Conservation (phyloP, 2,113 vertebrate genomes). For the Orcinus orca region DNA sequence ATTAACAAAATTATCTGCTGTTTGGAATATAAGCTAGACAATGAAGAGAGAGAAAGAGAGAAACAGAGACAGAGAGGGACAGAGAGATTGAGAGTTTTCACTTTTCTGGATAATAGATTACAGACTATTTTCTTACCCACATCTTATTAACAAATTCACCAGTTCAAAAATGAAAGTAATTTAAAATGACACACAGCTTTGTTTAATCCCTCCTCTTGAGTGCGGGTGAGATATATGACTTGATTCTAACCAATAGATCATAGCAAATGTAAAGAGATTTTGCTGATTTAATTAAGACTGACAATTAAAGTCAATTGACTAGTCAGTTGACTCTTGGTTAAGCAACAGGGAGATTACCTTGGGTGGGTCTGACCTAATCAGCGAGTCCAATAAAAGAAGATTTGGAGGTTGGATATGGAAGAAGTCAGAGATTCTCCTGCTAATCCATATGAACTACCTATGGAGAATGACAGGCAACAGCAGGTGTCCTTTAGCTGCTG, state of each 20-base stretch:
- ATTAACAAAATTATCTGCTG: not conserved
- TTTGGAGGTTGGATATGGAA: not conserved
- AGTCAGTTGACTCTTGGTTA: not conserved
- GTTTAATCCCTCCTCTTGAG: not conserved
- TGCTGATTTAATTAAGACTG: not conserved
- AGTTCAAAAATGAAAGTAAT: not conserved
- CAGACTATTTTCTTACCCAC: not conserved
- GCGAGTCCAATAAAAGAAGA: not conserved
- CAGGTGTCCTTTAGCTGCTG: not conserved
- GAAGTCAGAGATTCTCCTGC: not conserved
- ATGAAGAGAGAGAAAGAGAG: not conserved
- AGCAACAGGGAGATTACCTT: not conserved
- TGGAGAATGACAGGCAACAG: too few relatives aligned
- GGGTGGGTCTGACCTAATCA: not conserved
- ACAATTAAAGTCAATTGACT: not conserved
- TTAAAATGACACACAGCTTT: not conserved
- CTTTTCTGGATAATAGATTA: not conserved
- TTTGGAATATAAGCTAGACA: not conserved
- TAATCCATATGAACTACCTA: not conserved
- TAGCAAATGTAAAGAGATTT: not conserved
- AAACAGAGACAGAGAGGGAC: not conserved
- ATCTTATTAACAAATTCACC: not conserved
- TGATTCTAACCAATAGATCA: not conserved
- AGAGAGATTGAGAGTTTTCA: not conserved
- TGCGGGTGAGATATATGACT: not conserved